Evolutionary conservation across 1,140 invertebrate genomes (phyloP).

Genomic region (Caenorhabditis latens): DNA sequence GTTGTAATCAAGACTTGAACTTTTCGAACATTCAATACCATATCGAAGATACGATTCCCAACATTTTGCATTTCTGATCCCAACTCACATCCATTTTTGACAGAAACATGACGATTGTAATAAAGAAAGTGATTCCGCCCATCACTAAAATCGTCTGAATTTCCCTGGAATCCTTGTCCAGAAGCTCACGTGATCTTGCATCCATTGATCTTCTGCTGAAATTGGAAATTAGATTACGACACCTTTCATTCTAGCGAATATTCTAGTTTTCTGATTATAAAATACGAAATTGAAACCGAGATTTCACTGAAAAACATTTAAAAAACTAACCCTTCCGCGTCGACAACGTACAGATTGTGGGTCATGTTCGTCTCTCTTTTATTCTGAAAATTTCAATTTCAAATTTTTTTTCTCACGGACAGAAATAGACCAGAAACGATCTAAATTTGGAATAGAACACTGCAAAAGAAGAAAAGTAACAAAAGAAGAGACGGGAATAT

Average conservation of each 20-base stretch:
- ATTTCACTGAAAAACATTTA: background rate
- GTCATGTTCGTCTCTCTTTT: slow-evolving; percentile 35
- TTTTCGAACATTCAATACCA: too few relatives aligned
- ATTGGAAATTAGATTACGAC: background rate
- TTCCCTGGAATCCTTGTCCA: slow-evolving; percentile 46
- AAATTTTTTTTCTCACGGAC: background rate
- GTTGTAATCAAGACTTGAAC: too few relatives aligned
- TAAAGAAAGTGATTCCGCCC: slow-evolving; percentile 44
- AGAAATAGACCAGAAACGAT: background rate
- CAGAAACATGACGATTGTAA: slow-evolving; percentile 42
- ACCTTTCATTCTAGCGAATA: too few relatives aligned
- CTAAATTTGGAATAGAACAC: background rate
- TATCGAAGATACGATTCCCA: too few relatives aligned
- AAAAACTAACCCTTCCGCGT: background rate
- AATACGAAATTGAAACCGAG: background rate
- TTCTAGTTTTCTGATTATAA: background rate
- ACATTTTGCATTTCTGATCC: background rate
- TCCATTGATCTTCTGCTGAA: slow-evolving; percentile 25
- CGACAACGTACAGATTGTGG: background rate
- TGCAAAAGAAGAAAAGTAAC: background rate
- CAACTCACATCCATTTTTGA: slow-evolving; percentile 45
- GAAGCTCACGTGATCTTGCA: slow-evolving; percentile 11
- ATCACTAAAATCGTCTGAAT: slow-evolving; percentile 46
- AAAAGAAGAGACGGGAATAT: background rate
- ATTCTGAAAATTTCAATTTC: slow-evolving; percentile 13